Conservation (phyloP, 2,797 vertebrate species). For the Squalus acanthias region DNA sequence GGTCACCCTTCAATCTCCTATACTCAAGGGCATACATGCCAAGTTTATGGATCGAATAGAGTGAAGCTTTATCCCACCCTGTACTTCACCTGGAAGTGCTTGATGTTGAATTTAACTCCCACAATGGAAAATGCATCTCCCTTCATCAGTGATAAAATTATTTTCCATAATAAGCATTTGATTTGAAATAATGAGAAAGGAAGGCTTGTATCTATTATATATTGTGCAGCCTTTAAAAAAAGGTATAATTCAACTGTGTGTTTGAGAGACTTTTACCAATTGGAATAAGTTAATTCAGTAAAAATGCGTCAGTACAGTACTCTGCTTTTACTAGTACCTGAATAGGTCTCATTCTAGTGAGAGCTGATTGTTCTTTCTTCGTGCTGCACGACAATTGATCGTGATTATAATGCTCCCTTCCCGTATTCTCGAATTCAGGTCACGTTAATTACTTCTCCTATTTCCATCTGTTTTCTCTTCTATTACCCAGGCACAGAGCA, state of each 20-base stretch:
- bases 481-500: neutral
- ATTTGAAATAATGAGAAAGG: neutral
- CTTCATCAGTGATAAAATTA: neutral
- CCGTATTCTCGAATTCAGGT: neutral
- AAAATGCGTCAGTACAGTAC: neutral
- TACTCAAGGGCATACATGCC: neutral
- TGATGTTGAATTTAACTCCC: neutral
- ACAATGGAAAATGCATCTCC: neutral
- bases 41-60: neutral
- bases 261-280: neutral
- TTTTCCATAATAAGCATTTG: neutral
- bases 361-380: neutral
- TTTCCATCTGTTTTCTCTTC: neutral
- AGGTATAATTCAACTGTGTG: too few species aligned
- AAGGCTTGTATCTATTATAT: neutral
- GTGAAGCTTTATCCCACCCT: too few species aligned
- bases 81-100: neutral
- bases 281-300: neutral
- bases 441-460: neutral
- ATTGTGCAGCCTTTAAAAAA: neutral
- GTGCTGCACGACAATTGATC: neutral
- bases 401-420: neutral
- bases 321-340: neutral
- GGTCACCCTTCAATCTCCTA: neutral
- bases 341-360: neutral